A percentile compares a stretch with the other conserved stretches of the same genome.
phyloP scores from a whole-genome alignment of 2,113 vertebrate species.

The Neodontobutis hainanensis region DNA sequence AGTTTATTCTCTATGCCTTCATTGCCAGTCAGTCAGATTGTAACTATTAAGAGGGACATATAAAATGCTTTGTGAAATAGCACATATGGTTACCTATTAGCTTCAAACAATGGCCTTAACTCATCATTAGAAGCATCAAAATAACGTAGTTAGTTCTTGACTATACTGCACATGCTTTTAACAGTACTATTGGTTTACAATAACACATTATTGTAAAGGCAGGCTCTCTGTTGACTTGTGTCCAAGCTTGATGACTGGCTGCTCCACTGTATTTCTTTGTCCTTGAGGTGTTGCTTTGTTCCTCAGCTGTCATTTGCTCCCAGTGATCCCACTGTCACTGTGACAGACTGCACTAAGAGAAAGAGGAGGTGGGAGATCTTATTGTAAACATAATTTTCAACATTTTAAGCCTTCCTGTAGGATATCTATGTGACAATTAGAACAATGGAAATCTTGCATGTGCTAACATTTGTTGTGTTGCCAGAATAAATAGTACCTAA shows the following conservation, averaged over 20 bases:
- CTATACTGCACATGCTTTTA: not conserved
- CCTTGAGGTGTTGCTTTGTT: constrained; percentile 16
- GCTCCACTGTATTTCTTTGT: constrained; percentile 9
- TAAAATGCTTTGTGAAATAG: constrained; percentile 1
- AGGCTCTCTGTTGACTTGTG: constrained; percentile 4
- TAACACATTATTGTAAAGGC: not conserved
- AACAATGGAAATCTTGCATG: constrained; percentile 16
- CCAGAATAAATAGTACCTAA: constrained; percentile 30
- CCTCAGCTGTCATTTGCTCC: constrained; percentile 43
- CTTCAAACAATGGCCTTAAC: not conserved
- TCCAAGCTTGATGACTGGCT: constrained; percentile 7
- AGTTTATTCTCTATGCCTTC: constrained; percentile 11
- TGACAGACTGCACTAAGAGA: constrained; percentile 6
- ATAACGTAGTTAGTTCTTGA: not conserved
- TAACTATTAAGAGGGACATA: constrained; percentile 10
- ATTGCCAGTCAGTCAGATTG: constrained; percentile 21
- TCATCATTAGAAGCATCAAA: not conserved
- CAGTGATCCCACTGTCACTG: constrained; percentile 28
- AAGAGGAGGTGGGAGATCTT: constrained; percentile 8
- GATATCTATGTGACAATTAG: constrained; percentile 29
- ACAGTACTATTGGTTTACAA: not conserved
- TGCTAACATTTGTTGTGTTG: constrained; percentile 36
- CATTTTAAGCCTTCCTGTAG: constrained; percentile 31
- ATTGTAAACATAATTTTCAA: constrained; percentile 8
- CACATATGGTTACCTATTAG: not conserved